Base-by-base conservation (phyloP, 2,888 invertebrate species). In the Amiota minor region DNA sequence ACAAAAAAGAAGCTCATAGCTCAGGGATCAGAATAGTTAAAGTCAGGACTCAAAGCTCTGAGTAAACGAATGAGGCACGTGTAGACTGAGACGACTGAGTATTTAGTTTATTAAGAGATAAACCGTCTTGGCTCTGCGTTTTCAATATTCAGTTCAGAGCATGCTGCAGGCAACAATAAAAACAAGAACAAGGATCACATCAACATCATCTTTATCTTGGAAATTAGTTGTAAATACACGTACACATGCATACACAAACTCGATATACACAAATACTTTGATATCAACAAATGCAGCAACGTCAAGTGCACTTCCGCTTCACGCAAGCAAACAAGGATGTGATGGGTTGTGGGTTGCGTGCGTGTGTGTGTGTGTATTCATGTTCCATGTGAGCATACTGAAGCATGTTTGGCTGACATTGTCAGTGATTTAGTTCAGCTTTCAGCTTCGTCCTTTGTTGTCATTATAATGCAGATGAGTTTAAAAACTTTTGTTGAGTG, bases 391-490 rank as follows among this genome's bases (percentile, higher is more conserved):
- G 49, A 70, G 46, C 20, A 53, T 20, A 55, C n/a, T 59, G 16
- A 20, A 18, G 59, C 20, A 11, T 20, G 59, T 59, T 59, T 59
- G 59, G 59, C 59, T 20, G 59, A 16, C 59, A 20, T 20, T 59
- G n/a, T 59, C 59, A 59, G 59, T 59, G 59, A 59, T 59, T 59
- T 59, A 62, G 23, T 23, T 62, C 72, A 59, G n/a, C 59, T 18
- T 59, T 20, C 12, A 16, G 11, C 59, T n/a, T 9, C 20, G 18
- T 59, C 20, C 20, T 16, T 59, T 70, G 49, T 69, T 74, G 72
- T 75, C 74, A 76, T 77, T 77, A 76, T 75, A 71, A 78, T 78
- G 77, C 75, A 78, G 77, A 77, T 76, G 76, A 78, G 77, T 72
- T 77, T 76, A 75, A 77, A 71, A 77, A 74, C 71, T 74, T 79